phyloP scores from a whole-genome alignment of 2,888 invertebrate species.

The Epinotia nisella region DNA sequence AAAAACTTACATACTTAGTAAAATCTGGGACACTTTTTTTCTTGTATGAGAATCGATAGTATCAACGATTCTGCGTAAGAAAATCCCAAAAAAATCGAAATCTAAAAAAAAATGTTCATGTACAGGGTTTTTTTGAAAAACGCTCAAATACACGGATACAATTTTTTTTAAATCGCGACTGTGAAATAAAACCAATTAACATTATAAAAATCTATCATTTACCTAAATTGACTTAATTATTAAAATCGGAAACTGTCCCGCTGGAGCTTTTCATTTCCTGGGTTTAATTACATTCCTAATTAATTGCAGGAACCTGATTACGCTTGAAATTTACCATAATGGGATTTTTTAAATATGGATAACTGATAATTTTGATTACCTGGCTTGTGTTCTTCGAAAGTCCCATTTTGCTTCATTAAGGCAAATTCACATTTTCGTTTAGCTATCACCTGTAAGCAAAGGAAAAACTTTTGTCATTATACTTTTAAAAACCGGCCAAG shows the following conservation, averaged over 20 bases:
- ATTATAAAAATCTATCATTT: neutral
- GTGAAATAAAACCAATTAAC: neutral
- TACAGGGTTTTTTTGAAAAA: too few relatives aligned
- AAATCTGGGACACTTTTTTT: too few relatives aligned
- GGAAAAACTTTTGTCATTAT: neutral
- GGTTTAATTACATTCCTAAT: neutral
- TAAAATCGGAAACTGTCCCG: neutral
- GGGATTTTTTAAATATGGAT: neutral
- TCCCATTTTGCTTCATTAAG: slow-evolving; percentile 46
- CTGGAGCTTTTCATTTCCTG: neutral
- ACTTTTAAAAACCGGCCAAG: too few relatives aligned
- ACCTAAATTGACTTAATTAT: neutral
- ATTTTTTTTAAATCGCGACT: too few relatives aligned
- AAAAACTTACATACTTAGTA: too few relatives aligned
- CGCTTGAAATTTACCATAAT: neutral
- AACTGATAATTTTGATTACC: slow-evolving; percentile 7
- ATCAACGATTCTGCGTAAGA: too few relatives aligned
- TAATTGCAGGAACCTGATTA: neutral
- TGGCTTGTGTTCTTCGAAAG: neutral
- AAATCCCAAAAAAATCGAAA: too few relatives aligned
- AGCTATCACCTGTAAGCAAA: slow-evolving; percentile 56
- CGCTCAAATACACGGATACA: too few relatives aligned
- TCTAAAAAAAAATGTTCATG: too few relatives aligned
- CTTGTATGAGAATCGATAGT: too few relatives aligned
- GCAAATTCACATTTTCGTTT: slow-evolving; percentile 55